Conservation (phyloP, 2,113 vertebrate species). For the Emberiza fucata region DNA sequence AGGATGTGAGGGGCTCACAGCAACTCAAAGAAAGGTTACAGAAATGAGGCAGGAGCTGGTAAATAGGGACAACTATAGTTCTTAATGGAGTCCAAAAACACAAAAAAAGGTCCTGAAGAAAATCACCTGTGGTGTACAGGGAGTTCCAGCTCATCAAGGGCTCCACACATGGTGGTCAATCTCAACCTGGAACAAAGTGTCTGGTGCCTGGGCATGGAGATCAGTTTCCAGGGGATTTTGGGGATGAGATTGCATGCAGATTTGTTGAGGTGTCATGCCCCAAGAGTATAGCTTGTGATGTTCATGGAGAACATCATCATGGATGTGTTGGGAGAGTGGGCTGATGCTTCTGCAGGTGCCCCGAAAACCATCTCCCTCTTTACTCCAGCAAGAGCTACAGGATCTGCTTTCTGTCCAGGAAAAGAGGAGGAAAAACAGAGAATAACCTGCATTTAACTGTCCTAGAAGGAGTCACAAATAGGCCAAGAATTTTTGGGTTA, state of each 20-base stretch:
- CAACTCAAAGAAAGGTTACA: background rate
- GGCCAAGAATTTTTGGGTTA: background rate
- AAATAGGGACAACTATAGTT: background rate
- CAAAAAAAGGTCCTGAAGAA: background rate
- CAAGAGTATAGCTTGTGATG: background rate
- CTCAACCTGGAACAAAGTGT: background rate
- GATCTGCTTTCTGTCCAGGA: background rate
- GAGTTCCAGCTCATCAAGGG: background rate
- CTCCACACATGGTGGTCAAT: background rate
- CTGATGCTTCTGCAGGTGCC: background rate
- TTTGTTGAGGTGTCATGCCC: background rate
- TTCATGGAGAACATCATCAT: accelerated
- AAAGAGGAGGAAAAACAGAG: background rate
- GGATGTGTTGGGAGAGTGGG: background rate
- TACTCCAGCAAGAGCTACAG: background rate
- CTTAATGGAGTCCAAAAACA: background rate
- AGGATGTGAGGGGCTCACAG: background rate
- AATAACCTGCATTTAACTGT: background rate
- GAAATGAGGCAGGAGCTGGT: background rate
- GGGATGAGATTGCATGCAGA: background rate
- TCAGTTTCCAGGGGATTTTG: background rate
- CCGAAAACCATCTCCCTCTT: background rate
- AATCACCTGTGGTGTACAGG: background rate
- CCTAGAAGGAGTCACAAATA: background rate
- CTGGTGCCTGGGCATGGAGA: background rate